These are phyloP conservation scores for Ornithorhynchus anatinus DNA, from an alignment of 2,113 vertebrate species.

Conservation along the genomic window DNA sequence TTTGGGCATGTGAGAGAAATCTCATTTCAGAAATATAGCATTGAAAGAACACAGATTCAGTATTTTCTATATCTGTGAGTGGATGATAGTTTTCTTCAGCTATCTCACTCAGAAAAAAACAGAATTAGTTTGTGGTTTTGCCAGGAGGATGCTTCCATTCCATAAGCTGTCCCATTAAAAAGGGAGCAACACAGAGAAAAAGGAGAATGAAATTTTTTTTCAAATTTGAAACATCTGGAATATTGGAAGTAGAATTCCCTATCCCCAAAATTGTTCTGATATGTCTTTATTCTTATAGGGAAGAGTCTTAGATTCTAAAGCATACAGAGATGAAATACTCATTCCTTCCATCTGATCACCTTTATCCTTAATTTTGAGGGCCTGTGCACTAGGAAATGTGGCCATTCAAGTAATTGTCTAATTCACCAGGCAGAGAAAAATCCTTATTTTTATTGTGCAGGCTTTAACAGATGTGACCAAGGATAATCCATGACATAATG, in stretches of 20 bases:
- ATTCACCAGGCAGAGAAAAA: neutral
- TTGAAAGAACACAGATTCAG: too few relatives aligned
- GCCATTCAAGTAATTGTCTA: neutral
- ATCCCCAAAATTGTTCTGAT: neutral
- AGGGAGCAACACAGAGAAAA: neutral
- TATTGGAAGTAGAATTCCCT: neutral
- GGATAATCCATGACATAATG: conserved; percentile 29
- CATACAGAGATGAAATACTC: neutral
- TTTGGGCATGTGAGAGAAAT: too few relatives aligned
- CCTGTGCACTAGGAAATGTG: neutral
- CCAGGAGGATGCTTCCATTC: neutral
- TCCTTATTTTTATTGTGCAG: conserved; percentile 28
- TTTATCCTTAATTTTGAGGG: conserved; percentile 10
- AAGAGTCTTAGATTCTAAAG: conserved; percentile 7
- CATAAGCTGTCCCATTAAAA: neutral
- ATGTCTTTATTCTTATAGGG: neutral
- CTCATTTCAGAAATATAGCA: too few relatives aligned
- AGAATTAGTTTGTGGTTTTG: neutral
- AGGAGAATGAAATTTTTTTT: neutral
- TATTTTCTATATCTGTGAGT: too few relatives aligned
- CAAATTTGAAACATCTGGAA: neutral
- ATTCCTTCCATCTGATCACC: conserved; percentile 1
- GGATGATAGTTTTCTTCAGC: too few relatives aligned
- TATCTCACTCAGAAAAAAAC: too few relatives aligned
- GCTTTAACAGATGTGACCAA: conserved; percentile 36